Evolutionary conservation across 2,113 vertebrate genomes (phyloP).

Genomic region (Corythaeola cristata): DNA sequence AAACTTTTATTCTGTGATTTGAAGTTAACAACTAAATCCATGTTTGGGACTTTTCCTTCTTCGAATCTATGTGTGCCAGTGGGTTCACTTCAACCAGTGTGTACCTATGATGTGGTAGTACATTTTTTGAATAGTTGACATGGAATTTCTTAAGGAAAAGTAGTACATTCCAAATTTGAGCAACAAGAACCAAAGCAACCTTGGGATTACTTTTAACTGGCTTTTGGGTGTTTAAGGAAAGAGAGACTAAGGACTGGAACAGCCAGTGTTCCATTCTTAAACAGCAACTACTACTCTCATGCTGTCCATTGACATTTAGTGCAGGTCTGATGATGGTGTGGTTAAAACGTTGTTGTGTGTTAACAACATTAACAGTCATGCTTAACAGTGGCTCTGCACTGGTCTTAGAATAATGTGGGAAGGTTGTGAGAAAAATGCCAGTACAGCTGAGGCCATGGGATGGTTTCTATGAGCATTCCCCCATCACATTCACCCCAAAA

Average conservation of each 20-base stretch:
- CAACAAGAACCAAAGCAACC: neutral
- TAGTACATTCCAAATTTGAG: neutral
- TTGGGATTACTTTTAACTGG: neutral
- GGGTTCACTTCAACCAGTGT: neutral
- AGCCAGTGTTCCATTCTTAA: neutral
- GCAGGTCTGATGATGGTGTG: neutral
- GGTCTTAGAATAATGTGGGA: neutral
- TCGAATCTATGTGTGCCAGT: neutral
- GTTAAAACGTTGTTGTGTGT: neutral
- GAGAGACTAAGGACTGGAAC: neutral
- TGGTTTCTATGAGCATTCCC: neutral
- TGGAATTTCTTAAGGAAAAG: neutral
- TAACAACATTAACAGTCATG: neutral
- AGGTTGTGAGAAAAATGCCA: neutral
- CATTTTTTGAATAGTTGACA: neutral
- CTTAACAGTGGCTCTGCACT: neutral
- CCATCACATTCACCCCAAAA: neutral
- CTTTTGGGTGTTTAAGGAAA: neutral
- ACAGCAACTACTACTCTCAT: neutral
- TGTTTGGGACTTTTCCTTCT: neutral
- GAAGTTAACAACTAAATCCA: neutral
- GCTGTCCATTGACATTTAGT: neutral
- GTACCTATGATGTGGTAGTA: neutral
- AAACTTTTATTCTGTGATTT: neutral
- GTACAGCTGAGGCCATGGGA: neutral